Percentiles rank a stretch among this genome's conserved stretches.
These are phyloP conservation scores for Craseonycteris thonglongyai DNA, from an alignment of 2,113 vertebrate species.

Conservation along the genomic window DNA sequence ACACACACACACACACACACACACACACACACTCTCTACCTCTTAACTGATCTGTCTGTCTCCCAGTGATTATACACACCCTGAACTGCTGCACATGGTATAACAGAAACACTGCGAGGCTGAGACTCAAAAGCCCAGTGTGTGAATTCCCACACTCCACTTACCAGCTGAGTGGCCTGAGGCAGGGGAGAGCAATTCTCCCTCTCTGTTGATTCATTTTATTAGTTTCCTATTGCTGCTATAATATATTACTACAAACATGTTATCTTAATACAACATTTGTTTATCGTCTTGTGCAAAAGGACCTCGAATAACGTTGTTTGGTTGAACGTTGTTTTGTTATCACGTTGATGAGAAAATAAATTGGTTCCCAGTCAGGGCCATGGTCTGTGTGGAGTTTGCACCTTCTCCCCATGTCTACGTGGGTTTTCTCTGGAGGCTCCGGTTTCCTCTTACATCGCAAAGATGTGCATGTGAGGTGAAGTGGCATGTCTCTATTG, in stretches of 20 bases:
- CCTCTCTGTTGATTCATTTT: neutral
- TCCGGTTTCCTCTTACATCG: neutral
- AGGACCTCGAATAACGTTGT: neutral
- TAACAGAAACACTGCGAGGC: neutral
- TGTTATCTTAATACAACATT: neutral
- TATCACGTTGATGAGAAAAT: too few species aligned
- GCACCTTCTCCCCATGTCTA: neutral
- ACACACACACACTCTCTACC: neutral
- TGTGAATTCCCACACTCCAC: neutral
- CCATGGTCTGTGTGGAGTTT: neutral
- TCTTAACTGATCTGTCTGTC: neutral
- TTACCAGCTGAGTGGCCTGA: neutral
- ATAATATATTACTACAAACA: neutral
- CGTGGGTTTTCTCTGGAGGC: neutral
- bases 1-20: neutral
- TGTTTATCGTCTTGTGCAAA: neutral
- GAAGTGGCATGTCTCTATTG: neutral
- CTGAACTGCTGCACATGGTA: rapidly evolving
- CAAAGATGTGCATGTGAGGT: neutral
- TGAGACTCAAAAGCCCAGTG: neutral
- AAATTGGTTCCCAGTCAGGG: neutral
- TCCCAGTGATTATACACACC: neutral
- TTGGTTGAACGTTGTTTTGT: neutral
- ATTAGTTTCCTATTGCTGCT: neutral
- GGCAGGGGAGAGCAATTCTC: neutral